Conservation (phyloP, 2,797 vertebrate genomes). For the Apogon talboti region DNA sequence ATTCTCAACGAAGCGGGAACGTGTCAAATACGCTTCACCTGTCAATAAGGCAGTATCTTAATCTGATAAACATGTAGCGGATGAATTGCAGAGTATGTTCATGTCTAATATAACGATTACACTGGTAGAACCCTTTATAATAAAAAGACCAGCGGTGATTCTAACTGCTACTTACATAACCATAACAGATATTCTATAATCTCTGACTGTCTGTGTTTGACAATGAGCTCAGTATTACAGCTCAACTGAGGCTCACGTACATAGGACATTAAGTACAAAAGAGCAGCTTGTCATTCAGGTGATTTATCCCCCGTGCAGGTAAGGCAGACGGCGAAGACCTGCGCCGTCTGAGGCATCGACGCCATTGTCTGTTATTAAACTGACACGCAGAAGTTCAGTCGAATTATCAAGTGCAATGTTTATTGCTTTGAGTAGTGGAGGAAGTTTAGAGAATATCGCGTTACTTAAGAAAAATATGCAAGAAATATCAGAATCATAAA, state of each 20-base stretch:
- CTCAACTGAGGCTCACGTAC: slow-evolving; percentile 11
- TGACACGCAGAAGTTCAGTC: too few relatives aligned
- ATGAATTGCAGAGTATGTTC: slow-evolving; percentile 5
- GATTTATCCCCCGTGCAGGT: slow-evolving; percentile 42
- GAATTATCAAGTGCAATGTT: too few relatives aligned
- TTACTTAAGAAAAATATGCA: too few relatives aligned
- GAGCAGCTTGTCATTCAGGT: slow-evolving; percentile 8
- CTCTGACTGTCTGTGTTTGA: slow-evolving; percentile 15
- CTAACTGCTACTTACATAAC: slow-evolving; percentile 17
- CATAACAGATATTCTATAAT: slow-evolving; percentile 28
- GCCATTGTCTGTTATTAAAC: neutral
- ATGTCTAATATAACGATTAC: slow-evolving; percentile 31
- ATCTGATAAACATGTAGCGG: slow-evolving; percentile 20
- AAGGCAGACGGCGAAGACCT: slow-evolving; percentile 25
- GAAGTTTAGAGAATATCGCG: too few relatives aligned
- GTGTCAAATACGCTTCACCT: slow-evolving; percentile 7
- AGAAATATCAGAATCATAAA: too few relatives aligned
- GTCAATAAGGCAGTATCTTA: slow-evolving; percentile 5
- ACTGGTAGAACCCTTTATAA: slow-evolving; percentile 5
- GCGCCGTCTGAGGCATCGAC: slow-evolving; percentile 9
- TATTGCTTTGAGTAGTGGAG: too few relatives aligned
- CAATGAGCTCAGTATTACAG: slow-evolving; percentile 8
- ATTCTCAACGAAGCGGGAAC: slow-evolving; percentile 10
- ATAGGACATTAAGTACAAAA: slow-evolving; percentile 4
- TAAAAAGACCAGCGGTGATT: neutral